Evolutionary conservation across 2,888 invertebrate genomes (phyloP).

Genomic region (Fragum sueziense): DNA sequence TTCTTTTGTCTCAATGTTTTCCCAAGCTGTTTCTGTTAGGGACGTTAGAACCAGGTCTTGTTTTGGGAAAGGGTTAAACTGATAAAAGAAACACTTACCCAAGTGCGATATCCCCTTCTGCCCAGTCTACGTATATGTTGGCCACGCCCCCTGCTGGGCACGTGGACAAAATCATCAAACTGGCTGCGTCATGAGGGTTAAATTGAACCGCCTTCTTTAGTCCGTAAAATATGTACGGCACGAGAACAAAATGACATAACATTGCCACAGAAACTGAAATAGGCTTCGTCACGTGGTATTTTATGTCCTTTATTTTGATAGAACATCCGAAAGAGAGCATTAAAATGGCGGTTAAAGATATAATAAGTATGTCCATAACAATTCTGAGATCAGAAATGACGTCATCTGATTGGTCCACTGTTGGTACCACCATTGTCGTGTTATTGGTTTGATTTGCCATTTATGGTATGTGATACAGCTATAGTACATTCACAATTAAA

Average conservation of each 20-base stretch:
- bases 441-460: neutral
- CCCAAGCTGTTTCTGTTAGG: too few species aligned
- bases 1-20: too few species aligned
- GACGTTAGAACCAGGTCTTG: too few species aligned
- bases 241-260: conserved; percentile 22
- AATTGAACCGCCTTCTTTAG: conserved; percentile 10
- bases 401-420: neutral
- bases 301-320: conserved; percentile 18
- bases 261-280: conserved; percentile 23
- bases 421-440: neutral
- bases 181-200: conserved; percentile 6
- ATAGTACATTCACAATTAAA: too few species aligned
- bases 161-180: conserved; percentile 27
- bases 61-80: too few species aligned
- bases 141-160: conserved; percentile 34
- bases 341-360: conserved; percentile 26
- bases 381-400: neutral
- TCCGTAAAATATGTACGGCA: conserved; percentile 34
- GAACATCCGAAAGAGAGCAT: conserved; percentile 38
- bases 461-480: too few species aligned
- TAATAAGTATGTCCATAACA: conserved; percentile 27
- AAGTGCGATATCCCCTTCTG: conserved; percentile 29
- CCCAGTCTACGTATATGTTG: conserved; percentile 29
- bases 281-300: conserved; percentile 27
- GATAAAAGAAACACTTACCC: conserved; percentile 27